Evolutionary conservation across 2,888 invertebrate species (phyloP), one percentile per base, ranked within the genome.

Genomic region (Polydrusus cervinus): DNA sequence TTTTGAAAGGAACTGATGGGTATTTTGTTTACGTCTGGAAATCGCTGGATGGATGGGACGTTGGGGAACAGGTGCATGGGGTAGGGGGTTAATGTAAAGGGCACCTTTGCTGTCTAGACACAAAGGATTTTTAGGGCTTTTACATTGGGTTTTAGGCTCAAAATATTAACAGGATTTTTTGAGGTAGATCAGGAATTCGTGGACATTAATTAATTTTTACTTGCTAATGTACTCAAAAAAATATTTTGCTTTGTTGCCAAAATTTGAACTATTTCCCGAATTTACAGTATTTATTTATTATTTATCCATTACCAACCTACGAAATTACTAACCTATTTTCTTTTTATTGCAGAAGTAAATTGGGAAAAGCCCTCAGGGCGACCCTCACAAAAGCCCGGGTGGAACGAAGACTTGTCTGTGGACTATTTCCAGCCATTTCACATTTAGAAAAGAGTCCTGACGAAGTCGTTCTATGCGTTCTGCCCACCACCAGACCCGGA

Each of bases 401-500:
- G 61, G 91, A 91, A 83, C 88, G 90, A 76, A 87, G 91, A 69
- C 85, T 93, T 49, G 91, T 92, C 0, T 89, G 92, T 75, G 93
- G 92, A 7, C 89, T 93, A 61, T 84, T 92, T 57, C 91, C 92
- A 1, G 91, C 92, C 11, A 89, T 93, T 40, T 89, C 90, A 79
- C 89, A 89, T 73, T 84, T 93, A 74, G 91, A 92, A 6, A 89
- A 89, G 73, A 88, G 88, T 79, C 88, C 89, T 60, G 90, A 91
- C 73, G 91, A 92, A 8, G 91, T 92, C 0, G 88, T 93, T 0
- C 91, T 93, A 83, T 94, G 94, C 82, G 86, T 94, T 53, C 89
- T 94, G 16, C 91, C 93, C 0, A 91, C 91, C 69, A 91, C 92
- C 25, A 88, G 90, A 61, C 91, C 90, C 45, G 93, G 92, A 5